Base-by-base conservation (phyloP, 2,113 vertebrate species). In the Marmota monax region DNA sequence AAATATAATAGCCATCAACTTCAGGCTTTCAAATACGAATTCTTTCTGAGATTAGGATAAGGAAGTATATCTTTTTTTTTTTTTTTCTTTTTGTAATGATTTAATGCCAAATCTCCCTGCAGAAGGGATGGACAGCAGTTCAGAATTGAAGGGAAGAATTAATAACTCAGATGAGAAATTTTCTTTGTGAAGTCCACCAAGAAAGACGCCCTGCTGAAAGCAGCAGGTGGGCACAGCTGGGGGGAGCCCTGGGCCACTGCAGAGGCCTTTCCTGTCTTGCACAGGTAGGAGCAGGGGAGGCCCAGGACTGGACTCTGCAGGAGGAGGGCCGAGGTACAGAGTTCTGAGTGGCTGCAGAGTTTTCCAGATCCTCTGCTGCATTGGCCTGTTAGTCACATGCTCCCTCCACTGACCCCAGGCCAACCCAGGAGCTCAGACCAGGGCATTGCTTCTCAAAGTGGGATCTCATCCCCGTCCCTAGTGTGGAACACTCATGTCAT, bases 11-110 rank as follows among this genome's bases (percentile, higher is more conserved):
- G 74, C 5, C 42, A 27, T 88, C 76, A 79, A 53, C 61, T 23
- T 92, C 17, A 69, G 87, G 92, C 82, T 80, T 91, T 74, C 74
- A 58, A 23, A 34, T 37, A 82, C 32, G 39, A 72, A 70, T 85
- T 53, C 29, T 88, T 67, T 61, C 72, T 34, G 80, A 95, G 80
- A 77, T 89, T 69, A 69, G 74, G 37, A 14, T 76, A 72, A 90
- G 90, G 94, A 84, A 67, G 80, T 45, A 29, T 56, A 83, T 70
- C 48, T n/a, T 87, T 87, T 91, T 73, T 90, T 77, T 67, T 84
- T 90, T 51, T 51, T 48, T 51, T 51, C 39, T 39, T 39, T 39
- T 51, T 2, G 29, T 67, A 73, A 93, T 32, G 70, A 90, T 80
- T 88, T 92, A 67, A 51, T 84, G 92, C 34, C 72, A 89, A 18